Percentiles rank a stretch among this genome's conserved stretches.
These are phyloP conservation scores for Mythimna vitellina DNA, from an alignment of 2,888 invertebrate genomes.

Conservation along the genomic window DNA sequence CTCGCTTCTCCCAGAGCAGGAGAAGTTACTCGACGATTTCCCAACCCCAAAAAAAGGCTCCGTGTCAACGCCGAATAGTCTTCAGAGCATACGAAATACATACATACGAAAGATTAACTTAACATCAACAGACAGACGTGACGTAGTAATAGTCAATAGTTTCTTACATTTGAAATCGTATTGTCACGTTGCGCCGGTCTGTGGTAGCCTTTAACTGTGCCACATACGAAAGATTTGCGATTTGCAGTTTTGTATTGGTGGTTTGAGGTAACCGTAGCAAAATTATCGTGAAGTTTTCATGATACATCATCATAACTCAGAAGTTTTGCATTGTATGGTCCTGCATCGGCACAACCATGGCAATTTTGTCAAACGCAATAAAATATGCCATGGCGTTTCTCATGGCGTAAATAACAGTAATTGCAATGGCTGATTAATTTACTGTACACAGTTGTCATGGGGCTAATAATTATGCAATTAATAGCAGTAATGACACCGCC, in stretches of 20 bases:
- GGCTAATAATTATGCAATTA: slow-evolving; percentile 57
- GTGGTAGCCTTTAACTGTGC: background rate
- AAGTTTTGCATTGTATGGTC: background rate
- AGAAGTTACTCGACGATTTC: too few species aligned
- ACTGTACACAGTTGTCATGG: slow-evolving; percentile 46
- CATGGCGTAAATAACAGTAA: slow-evolving; percentile 45
- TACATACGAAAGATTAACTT: background rate
- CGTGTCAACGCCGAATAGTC: background rate
- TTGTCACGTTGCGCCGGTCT: too few species aligned
- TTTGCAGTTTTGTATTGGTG: slow-evolving; percentile 2
- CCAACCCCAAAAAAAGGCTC: too few species aligned
- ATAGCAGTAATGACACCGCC: slow-evolving; percentile 37
- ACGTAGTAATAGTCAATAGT: too few species aligned
- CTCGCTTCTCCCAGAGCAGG: too few species aligned
- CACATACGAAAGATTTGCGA: background rate
- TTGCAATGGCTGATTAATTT: slow-evolving; percentile 59
- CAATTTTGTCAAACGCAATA: slow-evolving; percentile 12
- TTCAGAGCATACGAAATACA: background rate
- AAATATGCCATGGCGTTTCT: slow-evolving; percentile 21
- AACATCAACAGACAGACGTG: too few species aligned
- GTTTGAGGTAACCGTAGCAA: background rate
- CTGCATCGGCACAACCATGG: background rate
- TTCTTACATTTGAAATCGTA: too few species aligned
- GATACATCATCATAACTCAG: background rate
- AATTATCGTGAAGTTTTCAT: background rate